A percentile compares a stretch with the other conserved stretches of the same genome.
These are phyloP conservation scores for Lacerta bilineata DNA, from an alignment of 2,797 vertebrate genomes.

Conservation along the genomic window DNA sequence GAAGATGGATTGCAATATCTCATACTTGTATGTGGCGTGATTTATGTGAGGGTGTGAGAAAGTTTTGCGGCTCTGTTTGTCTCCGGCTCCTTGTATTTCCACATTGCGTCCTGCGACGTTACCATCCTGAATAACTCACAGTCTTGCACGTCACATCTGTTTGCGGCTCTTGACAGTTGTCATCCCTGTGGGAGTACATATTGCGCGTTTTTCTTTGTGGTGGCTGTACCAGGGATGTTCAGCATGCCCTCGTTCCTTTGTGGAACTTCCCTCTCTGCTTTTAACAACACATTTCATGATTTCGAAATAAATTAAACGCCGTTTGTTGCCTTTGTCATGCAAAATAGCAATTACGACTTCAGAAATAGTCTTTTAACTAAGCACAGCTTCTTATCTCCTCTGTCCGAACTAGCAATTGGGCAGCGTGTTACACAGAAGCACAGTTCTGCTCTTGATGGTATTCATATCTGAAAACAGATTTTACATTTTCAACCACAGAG, in stretches of 20 bases:
- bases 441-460: constrained; percentile 21
- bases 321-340: constrained; percentile 20
- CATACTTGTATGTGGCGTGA: constrained; percentile 4
- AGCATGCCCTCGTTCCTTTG: background rate
- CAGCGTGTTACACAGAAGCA: constrained; percentile 26
- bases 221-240: background rate
- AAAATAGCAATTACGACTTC: constrained; percentile 43
- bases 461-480: constrained; percentile 37
- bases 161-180: constrained; percentile 10
- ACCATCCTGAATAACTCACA: constrained; percentile 2
- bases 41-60: background rate
- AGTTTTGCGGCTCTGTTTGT: background rate
- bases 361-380: constrained; percentile 1
- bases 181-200: background rate
- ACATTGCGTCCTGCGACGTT: background rate
- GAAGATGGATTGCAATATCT: constrained; percentile 9
- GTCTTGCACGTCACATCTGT: constrained; percentile 6
- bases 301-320: constrained; percentile 37
- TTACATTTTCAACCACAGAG: constrained; percentile 47
- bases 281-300: constrained; percentile 45
- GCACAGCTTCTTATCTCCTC: constrained; percentile 31
- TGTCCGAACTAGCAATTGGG: constrained; percentile 46
- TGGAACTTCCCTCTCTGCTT: background rate
- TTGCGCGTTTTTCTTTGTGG: constrained; percentile 25
- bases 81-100: background rate